Evolutionary conservation across 2,888 invertebrate species (phyloP), one percentile per base, ranked within the genome.

Genomic region (Cremastobaeus sp.): DNA sequence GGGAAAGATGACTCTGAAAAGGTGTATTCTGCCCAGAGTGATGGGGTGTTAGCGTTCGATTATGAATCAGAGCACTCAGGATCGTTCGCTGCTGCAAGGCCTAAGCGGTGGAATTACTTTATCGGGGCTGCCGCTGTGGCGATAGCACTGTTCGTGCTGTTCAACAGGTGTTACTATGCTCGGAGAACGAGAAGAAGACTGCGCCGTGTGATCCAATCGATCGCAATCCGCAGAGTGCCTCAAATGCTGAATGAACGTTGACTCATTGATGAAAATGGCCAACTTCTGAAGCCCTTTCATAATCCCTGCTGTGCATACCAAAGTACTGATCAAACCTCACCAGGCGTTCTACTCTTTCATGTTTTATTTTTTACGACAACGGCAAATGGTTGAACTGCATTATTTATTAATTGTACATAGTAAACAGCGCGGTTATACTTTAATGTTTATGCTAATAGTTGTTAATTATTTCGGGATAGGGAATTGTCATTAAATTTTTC

Each of bases 121-220:
- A 50, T 79, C 17, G 77, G 80, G 21, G 79, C 83, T 15, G 48
- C 15, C 15, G 21, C 43, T 28, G 12, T 76, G 12, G 25, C 30
- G n/a, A 77, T 82, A 45, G 75, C 85, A 48, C 39, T 86, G 35
- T 68, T 85, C 12, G 80, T 79, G 69, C 68, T 79, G 35, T 78
- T 85, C 12, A 84, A 83, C 72, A 82, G 79, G 14, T 87, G 84
- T 81, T 84, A 83, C 45, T 77, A 81, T 21, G 76, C 81, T 3
- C 87, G 82, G 76, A 81, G 86, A 76, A 81, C 82, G 4, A 81
- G 86, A 37, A 85, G 86, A 78, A 86, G 85, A 78, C 75, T 88
- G 59, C 85, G 86, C 28, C 82, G 86, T 76, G 84, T 85, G n/a
- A 85, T 88, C 72, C 86, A 86, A 79, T 84, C 85, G 2, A 84